Percentiles rank a stretch among this genome's conserved stretches.
Conservation (phyloP, 2,113 vertebrate species). For the Gasterosteus aculeatus region DNA sequence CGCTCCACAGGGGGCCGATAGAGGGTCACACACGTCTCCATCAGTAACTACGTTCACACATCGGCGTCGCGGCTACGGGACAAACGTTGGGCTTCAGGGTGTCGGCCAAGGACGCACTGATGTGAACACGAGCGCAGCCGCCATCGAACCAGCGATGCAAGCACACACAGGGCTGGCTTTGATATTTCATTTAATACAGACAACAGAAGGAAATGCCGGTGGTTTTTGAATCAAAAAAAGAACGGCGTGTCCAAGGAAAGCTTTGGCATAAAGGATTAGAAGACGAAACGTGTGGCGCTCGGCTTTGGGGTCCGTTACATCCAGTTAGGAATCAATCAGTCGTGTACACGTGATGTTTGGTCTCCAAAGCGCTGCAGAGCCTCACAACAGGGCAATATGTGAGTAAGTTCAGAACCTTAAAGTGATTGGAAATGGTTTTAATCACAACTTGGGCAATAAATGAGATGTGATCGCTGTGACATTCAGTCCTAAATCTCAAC, state of each 20-base stretch:
- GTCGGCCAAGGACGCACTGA: too few species aligned
- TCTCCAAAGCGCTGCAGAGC: not conserved
- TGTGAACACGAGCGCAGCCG: not conserved
- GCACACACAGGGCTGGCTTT: not conserved
- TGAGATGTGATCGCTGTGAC: not conserved
- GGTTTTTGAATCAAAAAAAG: slow-evolving; percentile 23
- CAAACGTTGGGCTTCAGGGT: too few species aligned
- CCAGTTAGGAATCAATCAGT: not conserved
- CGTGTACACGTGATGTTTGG: too few species aligned
- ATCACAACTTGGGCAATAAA: slow-evolving; percentile 1
- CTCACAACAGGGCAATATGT: not conserved
- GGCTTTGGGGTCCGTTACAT: not conserved
- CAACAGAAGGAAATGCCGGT: slow-evolving; percentile 3
- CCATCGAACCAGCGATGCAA: not conserved
- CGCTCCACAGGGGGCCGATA: not conserved
- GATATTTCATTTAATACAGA: not conserved
- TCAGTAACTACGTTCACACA: too few species aligned
- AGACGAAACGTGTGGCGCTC: slow-evolving; percentile 10
- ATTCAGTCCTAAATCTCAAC: not conserved
- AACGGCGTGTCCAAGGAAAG: slow-evolving; percentile 31
- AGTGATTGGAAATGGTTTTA: not conserved
- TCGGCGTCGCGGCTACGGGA: too few species aligned
- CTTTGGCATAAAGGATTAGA: slow-evolving; percentile 62
- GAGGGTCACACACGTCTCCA: too few species aligned
- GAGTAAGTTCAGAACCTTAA: too few species aligned